Conservation (phyloP, 2,888 invertebrate genomes). For the Prosapia bicincta region DNA sequence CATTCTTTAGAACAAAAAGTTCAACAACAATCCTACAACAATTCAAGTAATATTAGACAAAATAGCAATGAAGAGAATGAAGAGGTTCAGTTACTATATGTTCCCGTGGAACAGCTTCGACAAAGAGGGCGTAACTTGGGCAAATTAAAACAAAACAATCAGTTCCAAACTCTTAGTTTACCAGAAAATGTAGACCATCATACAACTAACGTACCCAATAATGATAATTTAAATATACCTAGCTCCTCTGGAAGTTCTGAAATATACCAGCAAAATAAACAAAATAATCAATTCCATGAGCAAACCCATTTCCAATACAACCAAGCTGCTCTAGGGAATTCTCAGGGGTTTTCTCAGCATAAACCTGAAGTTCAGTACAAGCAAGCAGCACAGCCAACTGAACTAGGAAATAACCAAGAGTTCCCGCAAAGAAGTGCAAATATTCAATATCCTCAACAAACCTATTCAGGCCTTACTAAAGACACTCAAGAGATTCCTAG, state of each 20-base stretch:
- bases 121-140: slow-evolving; percentile 45
- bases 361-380: slow-evolving; percentile 6
- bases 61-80: slow-evolving; percentile 49
- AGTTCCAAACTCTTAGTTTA: background rate
- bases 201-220: background rate
- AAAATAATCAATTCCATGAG: slow-evolving; percentile 13
- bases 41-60: background rate
- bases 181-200: background rate
- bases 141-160: background rate
- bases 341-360: slow-evolving; percentile 35
- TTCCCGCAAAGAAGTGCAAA: background rate
- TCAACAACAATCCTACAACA: background rate
- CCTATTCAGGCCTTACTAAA: background rate
- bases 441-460: background rate
- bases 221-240: background rate
- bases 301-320: background rate
- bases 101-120: slow-evolving; percentile 72
- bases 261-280: background rate
- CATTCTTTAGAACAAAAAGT: background rate
- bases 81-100: slow-evolving; percentile 75
- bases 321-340: slow-evolving; percentile 18
- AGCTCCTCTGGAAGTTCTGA: background rate
- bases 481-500: background rate
- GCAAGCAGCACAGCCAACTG: background rate
- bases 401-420: background rate